Conservation (phyloP, 2,113 vertebrate species). For the Emydocephalus ijimae region DNA sequence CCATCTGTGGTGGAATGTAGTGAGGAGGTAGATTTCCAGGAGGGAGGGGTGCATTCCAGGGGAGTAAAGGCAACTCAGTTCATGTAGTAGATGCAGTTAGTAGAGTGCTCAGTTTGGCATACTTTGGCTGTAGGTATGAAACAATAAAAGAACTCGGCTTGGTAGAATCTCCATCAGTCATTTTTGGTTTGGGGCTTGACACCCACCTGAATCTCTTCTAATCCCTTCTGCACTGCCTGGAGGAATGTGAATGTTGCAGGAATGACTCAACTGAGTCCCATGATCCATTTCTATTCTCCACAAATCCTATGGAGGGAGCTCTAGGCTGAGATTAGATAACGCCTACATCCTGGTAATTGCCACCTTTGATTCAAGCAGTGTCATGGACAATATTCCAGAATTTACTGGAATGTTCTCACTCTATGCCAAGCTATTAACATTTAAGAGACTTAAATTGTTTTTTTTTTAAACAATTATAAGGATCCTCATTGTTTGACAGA, state of each 20-base stretch:
- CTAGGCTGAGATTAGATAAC: background rate
- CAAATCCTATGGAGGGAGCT: background rate
- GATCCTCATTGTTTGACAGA: background rate
- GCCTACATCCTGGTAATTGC: background rate
- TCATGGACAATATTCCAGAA: background rate
- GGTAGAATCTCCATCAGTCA: background rate
- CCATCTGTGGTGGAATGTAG: background rate
- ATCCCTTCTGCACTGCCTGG: background rate
- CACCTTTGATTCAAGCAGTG: background rate
- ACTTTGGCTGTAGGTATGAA: background rate
- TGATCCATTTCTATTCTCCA: constrained; percentile 17
- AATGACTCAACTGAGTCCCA: constrained; percentile 50
- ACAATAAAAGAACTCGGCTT: background rate
- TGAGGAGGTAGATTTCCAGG: background rate
- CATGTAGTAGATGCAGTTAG: background rate
- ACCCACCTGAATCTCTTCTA: background rate
- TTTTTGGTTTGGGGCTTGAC: background rate
- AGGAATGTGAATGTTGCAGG: background rate
- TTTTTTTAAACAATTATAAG: background rate
- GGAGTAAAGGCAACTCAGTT: background rate
- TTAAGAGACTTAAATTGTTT: background rate
- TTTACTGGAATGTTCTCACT: background rate
- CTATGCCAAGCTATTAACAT: background rate
- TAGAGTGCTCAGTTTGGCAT: background rate
- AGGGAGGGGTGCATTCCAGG: background rate